Evolutionary conservation across 2,797 vertebrate species (phyloP).

Genomic region (Melanotaenia parkinsoni): DNA sequence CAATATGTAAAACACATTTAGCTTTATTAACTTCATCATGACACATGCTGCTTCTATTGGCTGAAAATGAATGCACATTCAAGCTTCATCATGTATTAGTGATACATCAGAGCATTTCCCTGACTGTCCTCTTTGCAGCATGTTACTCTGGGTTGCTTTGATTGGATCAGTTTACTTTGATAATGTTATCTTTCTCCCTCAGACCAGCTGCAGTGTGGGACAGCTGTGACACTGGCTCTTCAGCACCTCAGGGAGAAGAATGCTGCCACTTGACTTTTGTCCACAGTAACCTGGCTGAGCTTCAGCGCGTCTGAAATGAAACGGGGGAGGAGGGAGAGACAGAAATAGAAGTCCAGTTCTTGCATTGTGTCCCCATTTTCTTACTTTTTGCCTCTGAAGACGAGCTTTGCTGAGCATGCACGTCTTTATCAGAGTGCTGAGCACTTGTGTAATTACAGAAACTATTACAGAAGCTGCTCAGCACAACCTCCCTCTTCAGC

Average conservation of each 20-base stretch:
- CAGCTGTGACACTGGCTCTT: slow-evolving; percentile 69
- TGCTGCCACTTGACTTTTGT: slow-evolving; percentile 33
- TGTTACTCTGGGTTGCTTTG: slow-evolving; percentile 36
- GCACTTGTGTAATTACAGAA: slow-evolving; percentile 20
- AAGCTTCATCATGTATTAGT: background rate
- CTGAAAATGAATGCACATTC: slow-evolving; percentile 6
- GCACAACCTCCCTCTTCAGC: background rate
- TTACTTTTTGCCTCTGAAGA: slow-evolving; percentile 10
- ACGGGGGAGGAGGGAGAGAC: background rate
- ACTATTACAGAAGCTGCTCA: background rate
- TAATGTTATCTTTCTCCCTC: slow-evolving; percentile 15
- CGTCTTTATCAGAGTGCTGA: slow-evolving; percentile 46
- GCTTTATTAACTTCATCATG: slow-evolving; percentile 31
- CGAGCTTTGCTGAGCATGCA: slow-evolving; percentile 46
- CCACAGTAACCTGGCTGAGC: slow-evolving; percentile 32
- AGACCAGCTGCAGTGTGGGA: slow-evolving; percentile 71
- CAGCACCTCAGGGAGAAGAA: slow-evolving; percentile 22
- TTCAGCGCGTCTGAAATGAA: slow-evolving; percentile 49
- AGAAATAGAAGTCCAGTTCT: slow-evolving; percentile 47
- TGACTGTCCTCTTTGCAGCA: slow-evolving; percentile 7
- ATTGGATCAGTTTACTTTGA: slow-evolving; percentile 23
- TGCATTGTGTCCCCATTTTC: slow-evolving; percentile 44
- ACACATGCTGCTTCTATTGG: background rate
- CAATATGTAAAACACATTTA: slow-evolving; percentile 1
- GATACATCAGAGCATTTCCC: background rate